Percentiles rank a stretch among this genome's conserved stretches.
These are phyloP conservation scores for Altica lythri DNA, from an alignment of 2,888 invertebrate species.

Conservation along the genomic window DNA sequence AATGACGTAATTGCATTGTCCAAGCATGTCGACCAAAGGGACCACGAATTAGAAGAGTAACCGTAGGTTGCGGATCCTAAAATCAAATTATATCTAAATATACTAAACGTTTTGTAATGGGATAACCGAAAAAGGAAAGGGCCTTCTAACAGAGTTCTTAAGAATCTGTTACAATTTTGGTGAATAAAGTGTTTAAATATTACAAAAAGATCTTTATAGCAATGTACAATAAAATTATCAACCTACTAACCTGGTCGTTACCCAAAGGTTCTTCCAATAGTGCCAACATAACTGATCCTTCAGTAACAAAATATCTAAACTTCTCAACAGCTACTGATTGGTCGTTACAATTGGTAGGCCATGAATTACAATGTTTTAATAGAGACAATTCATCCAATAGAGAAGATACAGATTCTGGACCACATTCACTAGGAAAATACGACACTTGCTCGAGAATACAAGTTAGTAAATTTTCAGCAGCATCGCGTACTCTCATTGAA, in stretches of 20 bases:
- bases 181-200: not conserved
- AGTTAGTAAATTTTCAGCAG: conserved; percentile 92
- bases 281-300: conserved; percentile 86
- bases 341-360: conserved; percentile 59
- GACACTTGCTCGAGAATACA: conserved; percentile 90
- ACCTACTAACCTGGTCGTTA: conserved; percentile 57
- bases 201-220: not conserved
- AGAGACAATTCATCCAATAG: conserved; percentile 86
- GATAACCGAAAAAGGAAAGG: no score
- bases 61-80: conserved; percentile 91
- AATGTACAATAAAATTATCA: no score
- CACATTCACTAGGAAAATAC: conserved; percentile 82
- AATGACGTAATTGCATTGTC: conserved; percentile 86
- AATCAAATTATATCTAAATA: no score
- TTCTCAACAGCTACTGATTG: conserved; percentile 68
- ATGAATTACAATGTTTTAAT: conserved; percentile 73
- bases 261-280: conserved; percentile 90
- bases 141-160: no score
- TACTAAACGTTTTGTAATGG: no score
- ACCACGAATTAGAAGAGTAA: conserved; percentile 85
- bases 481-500: conserved; percentile 96
- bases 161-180: no score
- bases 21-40: conserved; percentile 95
- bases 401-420: conserved; percentile 83
- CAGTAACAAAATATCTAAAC: conserved; percentile 89